Evolutionary conservation across 2,113 vertebrate genomes (phyloP).

Genomic region (Caranx melampygus): DNA sequence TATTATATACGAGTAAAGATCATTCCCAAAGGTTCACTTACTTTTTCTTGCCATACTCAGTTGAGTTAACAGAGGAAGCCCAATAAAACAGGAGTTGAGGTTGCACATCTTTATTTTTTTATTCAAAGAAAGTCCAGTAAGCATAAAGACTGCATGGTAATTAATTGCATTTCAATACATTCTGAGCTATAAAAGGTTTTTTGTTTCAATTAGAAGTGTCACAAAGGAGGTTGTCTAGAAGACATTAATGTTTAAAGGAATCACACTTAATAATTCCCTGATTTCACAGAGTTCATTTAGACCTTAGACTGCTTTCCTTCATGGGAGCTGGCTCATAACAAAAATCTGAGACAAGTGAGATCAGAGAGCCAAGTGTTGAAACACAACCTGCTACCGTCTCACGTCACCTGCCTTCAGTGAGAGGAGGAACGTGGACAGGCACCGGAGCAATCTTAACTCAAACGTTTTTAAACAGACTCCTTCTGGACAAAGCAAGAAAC

Average conservation of each 20-base stretch:
- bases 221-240: slow-evolving; percentile 83
- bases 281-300: slow-evolving; percentile 83
- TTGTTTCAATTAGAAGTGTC: slow-evolving; percentile 79
- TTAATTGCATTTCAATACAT: slow-evolving; percentile 87
- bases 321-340: slow-evolving; percentile 45
- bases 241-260: slow-evolving; percentile 80
- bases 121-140: slow-evolving; percentile 86
- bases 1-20: no score
- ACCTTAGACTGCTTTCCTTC: slow-evolving; percentile 72
- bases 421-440: slow-evolving; percentile 52
- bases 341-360: slow-evolving; percentile 36
- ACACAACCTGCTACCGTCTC: slow-evolving; percentile 33
- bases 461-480: slow-evolving; percentile 41
- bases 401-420: slow-evolving; percentile 16
- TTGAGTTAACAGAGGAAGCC: slow-evolving; percentile 28
- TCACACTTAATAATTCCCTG: slow-evolving; percentile 86
- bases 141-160: slow-evolving; percentile 86
- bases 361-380: slow-evolving; percentile 35
- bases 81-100: slow-evolving; percentile 57
- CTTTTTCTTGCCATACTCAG: not conserved
- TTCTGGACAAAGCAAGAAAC: slow-evolving; percentile 19
- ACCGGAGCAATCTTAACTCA: slow-evolving; percentile 45
- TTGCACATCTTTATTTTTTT: slow-evolving; percentile 84
- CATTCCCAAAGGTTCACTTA: no score
- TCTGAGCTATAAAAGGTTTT: slow-evolving; percentile 86